Evolutionary conservation across 1,140 invertebrate genomes (phyloP), one percentile per base, ranked within the genome.

Genomic region (Drosophila lowei): DNA sequence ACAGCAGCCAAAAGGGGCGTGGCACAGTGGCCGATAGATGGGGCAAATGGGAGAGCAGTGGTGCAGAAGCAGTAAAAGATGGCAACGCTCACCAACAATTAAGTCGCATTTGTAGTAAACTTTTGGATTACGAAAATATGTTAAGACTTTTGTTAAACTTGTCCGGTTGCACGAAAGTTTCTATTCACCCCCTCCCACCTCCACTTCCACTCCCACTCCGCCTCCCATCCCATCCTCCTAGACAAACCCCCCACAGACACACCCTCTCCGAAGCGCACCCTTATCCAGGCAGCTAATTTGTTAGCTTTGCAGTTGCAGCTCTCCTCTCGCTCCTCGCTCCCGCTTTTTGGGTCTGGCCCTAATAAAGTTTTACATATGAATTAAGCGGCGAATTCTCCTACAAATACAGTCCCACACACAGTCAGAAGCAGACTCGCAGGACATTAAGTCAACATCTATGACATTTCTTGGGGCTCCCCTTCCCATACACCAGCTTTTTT

Each of bases 91-190:
- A 66, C 50, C 72, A 85, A 85, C 80, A 85, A 85, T 85, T 85
- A 85, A 85, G 80, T 85, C 80, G 80, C 80, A 85, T 85, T 85
- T 86, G 81, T 86, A 75, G 67, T 73, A 85, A 85, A 85, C 80
- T 85, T 85, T 85, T 70, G 77, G 81, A 85, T 80, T 86, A 74
- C 61, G 77, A 86, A 85, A 85, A 85, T 85, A 86, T 85, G 81
- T 74, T 80, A 86, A 85, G 81, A 85, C 81, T 85, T 86, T 86
- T 85, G 81, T 80, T 80, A 72, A 85, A 86, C 81, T 85, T 85
- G 77, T 77, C 77, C 81, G 77, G 58, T 61, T 84, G 75, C 54
- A 61, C 74, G 67, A 84, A 50, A 77, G 70, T 77, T 73, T 60
- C 34, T n/a, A 23, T 49, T 48, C 50, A 67, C 43, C 15, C 46